Conservation (phyloP, 2,888 invertebrate species). For the Tipula helvola region DNA sequence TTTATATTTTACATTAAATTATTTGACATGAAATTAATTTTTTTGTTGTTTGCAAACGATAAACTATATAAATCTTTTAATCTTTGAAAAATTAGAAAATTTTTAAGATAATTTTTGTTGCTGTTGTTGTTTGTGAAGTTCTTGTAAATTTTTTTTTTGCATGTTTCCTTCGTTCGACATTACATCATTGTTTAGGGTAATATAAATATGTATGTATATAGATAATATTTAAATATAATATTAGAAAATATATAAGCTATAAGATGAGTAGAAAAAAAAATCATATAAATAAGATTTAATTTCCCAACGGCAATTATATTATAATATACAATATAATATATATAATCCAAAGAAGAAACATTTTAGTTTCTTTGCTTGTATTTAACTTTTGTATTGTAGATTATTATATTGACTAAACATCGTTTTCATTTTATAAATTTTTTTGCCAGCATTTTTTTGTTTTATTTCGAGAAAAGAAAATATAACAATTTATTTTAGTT, state of each 20-base stretch:
- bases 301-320: neutral
- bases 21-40: neutral
- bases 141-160: neutral
- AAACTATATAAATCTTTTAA: neutral
- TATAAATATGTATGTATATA: neutral
- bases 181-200: neutral
- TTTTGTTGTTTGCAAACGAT: neutral
- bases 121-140: neutral
- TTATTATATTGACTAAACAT: slow-evolving; percentile 4
- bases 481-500: slow-evolving; percentile 5
- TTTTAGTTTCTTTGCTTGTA: neutral
- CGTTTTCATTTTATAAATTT: neutral
- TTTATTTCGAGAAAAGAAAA: neutral
- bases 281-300: neutral
- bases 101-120: neutral
- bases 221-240: neutral
- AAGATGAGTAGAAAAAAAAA: neutral
- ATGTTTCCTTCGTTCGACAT: neutral
- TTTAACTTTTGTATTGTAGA: neutral
- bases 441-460: neutral
- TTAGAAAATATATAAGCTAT: neutral
- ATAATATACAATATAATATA: neutral
- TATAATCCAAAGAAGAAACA: neutral
- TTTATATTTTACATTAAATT: neutral
- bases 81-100: neutral